Evolutionary conservation across 2,797 vertebrate genomes (phyloP).

Genomic region (Sternarchorhynchus goeldii): DNA sequence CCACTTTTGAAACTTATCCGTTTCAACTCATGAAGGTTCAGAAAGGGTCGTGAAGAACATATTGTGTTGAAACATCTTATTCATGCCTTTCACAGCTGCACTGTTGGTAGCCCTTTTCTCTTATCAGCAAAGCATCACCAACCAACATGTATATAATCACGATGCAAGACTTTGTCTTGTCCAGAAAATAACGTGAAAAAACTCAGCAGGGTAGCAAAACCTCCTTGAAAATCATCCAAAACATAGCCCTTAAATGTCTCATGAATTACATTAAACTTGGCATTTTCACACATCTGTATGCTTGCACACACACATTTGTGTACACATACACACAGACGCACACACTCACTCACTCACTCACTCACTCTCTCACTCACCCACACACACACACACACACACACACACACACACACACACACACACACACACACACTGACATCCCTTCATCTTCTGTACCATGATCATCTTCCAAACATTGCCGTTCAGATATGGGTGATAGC

Average conservation of each 20-base stretch:
- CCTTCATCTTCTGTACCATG: constrained; percentile 28
- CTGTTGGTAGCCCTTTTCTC: constrained; percentile 28
- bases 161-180: constrained; percentile 32
- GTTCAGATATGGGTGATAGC: constrained; percentile 24
- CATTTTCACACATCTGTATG: constrained; percentile 19
- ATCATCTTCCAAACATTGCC: constrained; percentile 42
- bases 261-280: constrained; percentile 41
- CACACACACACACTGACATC: constrained; percentile 12
- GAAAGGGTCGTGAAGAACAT: constrained; percentile 43
- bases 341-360: too few species aligned
- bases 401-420: background rate
- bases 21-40: constrained; percentile 34
- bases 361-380: background rate
- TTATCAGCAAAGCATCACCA: constrained; percentile 5
- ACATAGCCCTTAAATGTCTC: constrained; percentile 24
- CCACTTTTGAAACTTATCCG: constrained; percentile 37
- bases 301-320: background rate
- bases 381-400: background rate
- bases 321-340: background rate
- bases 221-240: constrained; percentile 27
- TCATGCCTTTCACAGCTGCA: constrained; percentile 22
- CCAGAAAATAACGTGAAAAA: constrained; percentile 14
- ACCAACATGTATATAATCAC: constrained; percentile 20
- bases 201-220: constrained; percentile 19
- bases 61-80: constrained; percentile 37